Conservation (phyloP, 2,888 invertebrate species). For the Bimastos eiseni region DNA sequence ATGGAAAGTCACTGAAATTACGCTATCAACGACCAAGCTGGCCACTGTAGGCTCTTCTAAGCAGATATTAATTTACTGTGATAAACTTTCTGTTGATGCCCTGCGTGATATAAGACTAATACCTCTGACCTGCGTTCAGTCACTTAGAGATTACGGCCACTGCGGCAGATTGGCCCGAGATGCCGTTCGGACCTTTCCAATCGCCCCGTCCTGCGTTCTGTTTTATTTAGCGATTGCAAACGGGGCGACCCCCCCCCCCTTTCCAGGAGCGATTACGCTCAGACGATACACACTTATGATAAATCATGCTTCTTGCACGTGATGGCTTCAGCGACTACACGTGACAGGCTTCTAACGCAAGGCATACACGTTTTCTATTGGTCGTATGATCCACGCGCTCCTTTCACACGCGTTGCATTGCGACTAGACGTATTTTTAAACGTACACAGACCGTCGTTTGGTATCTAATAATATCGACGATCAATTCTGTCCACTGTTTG, state of each 20-base stretch:
- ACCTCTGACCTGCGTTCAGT: not conserved
- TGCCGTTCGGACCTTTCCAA: not conserved
- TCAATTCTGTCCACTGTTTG: not conserved
- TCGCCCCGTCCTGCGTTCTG: not conserved
- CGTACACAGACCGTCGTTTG: not conserved
- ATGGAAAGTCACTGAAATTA: too few relatives aligned
- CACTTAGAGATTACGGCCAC: not conserved
- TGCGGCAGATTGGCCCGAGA: not conserved
- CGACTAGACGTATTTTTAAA: not conserved
- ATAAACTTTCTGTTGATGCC: not conserved
- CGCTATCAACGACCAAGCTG: too few relatives aligned
- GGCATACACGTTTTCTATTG: not conserved
- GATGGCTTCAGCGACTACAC: not conserved
- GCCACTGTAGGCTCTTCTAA: not conserved
- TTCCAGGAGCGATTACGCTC: slow-evolving; percentile 9
- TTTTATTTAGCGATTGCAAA: not conserved
- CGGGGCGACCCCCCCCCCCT: not conserved
- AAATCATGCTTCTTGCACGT: slow-evolving; percentile 13
- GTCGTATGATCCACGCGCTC: not conserved
- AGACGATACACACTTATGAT: not conserved
- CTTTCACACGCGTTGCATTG: not conserved
- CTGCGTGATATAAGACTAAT: not conserved
- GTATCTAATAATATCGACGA: not conserved
- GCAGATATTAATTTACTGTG: not conserved
- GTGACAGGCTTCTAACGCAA: not conserved